Percentiles rank a stretch among this genome's conserved stretches.
Evolutionary conservation across 1,140 invertebrate genomes (phyloP).

Genomic region (Heliothis subflexa): DNA sequence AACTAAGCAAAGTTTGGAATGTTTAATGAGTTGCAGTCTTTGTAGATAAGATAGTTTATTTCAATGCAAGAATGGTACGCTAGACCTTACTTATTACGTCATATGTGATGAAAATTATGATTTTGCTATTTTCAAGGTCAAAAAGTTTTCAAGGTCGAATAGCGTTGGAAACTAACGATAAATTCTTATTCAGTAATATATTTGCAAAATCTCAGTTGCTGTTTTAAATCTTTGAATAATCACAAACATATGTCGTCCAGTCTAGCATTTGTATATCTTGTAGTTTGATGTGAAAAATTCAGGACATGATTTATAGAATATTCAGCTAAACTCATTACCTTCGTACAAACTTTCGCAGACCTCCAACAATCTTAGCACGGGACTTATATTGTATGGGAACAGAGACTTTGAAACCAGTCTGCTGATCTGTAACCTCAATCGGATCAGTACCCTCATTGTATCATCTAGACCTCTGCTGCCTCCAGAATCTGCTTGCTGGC

Average conservation of each 20-base stretch:
- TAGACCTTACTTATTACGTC: background rate
- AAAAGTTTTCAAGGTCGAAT: too few species aligned
- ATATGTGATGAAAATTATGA: background rate
- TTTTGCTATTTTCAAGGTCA: background rate
- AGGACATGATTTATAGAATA: slow-evolving; percentile 8
- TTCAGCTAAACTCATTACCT: slow-evolving; percentile 90
- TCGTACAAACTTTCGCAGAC: slow-evolving; percentile 95
- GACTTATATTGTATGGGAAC: slow-evolving; percentile 96
- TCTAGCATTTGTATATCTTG: background rate
- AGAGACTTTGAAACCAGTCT: slow-evolving; percentile 93
- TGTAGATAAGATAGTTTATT: slow-evolving; percentile 35
- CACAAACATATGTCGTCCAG: background rate
- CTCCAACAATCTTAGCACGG: slow-evolving; percentile 93
- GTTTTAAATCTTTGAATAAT: background rate
- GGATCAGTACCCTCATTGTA: slow-evolving; percentile 94
- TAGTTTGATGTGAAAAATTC: background rate
- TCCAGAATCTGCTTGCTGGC: slow-evolving; percentile 87
- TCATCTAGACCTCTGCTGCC: slow-evolving; percentile 90
- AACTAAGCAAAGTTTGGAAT: slow-evolving; percentile 46
- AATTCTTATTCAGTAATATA: too few species aligned
- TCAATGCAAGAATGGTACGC: slow-evolving; percentile 19
- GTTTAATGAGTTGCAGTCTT: slow-evolving; percentile 45
- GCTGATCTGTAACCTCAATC: slow-evolving; percentile 92
- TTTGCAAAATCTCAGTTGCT: background rate
- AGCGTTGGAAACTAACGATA: too few species aligned